Base-by-base conservation (phyloP, 2,113 vertebrate species). In the Acrocephalus arundinaceus region DNA sequence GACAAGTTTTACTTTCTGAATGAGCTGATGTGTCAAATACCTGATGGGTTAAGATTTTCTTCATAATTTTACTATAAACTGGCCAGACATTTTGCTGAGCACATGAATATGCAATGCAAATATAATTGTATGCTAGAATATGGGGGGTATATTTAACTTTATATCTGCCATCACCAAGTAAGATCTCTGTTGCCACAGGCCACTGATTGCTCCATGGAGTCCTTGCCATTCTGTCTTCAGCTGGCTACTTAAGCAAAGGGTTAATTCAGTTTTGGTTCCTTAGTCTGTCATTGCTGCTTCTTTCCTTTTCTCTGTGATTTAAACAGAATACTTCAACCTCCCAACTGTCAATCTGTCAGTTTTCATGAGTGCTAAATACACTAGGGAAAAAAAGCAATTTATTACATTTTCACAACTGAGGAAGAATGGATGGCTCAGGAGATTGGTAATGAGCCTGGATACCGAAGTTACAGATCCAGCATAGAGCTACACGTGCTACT, bases 311-410 rank as follows among this genome's bases (percentile, higher is more conserved):
- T 68, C 54, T 85, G 37, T 75, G 83, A 81, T 90, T 88, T 85
- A 75, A 86, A 72, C 45, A 49, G 72, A 93, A 65, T 49, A 27
- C 68, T 68, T 72, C 73, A 87, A 65, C 85, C 28, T 96, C 61
- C 41, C 48, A 83, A n/a, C 48, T 95, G 83, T 88, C 90, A 91
- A 25, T 94, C 85, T 94, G 75, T 91, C 82, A 78, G 39, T 84
- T 94, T 83, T 41, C 88, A 71, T 81, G 76, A 95, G 87, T 35
- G n/a, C 63, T 96, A 94, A 95, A 95, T 93, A 90, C 87, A 72
- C 63, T 12, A 30, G 92, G 85, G 28, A 14, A 21, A 72, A 85
- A 96, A 94, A 82, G 33, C 68, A 78, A 88, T 95, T 93, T 92
- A 93, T 94, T 93, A 57, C 65, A 7, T 84, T 89, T 96, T 92